Percentiles rank a stretch among this genome's conserved stretches.
Conservation (phyloP, 2,888 invertebrate genomes). For the Athalia cordata region DNA sequence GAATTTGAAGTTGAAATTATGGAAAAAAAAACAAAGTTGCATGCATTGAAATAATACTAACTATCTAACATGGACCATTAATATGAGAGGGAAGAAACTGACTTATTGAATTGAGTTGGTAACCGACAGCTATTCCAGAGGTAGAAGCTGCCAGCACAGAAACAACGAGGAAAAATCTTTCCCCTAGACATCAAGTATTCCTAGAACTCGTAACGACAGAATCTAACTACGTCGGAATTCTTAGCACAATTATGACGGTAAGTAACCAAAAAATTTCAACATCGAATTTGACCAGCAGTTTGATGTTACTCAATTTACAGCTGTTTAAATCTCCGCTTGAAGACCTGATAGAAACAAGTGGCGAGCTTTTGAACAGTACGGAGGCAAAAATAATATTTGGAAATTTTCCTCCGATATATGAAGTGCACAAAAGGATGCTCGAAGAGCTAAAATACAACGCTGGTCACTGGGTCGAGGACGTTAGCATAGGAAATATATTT, state of each 20-base stretch:
- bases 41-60: conserved; percentile 12
- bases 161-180: conserved; percentile 81
- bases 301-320: conserved; percentile 74
- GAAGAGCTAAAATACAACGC: conserved; percentile 77
- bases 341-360: conserved; percentile 81
- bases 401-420: conserved; percentile 94
- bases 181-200: conserved; percentile 88
- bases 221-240: conserved; percentile 96
- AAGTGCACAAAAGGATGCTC: conserved; percentile 88
- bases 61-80: conserved; percentile 57
- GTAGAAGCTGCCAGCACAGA: conserved; percentile 78
- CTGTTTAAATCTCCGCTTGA: conserved; percentile 96
- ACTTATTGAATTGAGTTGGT: conserved; percentile 57
- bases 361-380: conserved; percentile 88
- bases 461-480: conserved; percentile 91
- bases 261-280: conserved; percentile 59
- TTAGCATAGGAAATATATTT: conserved; percentile 90
- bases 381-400: conserved; percentile 97
- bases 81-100: conserved; percentile 61
- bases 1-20: too few species aligned
- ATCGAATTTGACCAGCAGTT: background rate
- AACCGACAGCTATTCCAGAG: conserved; percentile 71
- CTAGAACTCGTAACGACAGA: conserved; percentile 97
- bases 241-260: conserved; percentile 94
- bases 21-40: background rate